Base-by-base conservation (phyloP, 2,113 vertebrate species). In the Lophotis ruficrista region DNA sequence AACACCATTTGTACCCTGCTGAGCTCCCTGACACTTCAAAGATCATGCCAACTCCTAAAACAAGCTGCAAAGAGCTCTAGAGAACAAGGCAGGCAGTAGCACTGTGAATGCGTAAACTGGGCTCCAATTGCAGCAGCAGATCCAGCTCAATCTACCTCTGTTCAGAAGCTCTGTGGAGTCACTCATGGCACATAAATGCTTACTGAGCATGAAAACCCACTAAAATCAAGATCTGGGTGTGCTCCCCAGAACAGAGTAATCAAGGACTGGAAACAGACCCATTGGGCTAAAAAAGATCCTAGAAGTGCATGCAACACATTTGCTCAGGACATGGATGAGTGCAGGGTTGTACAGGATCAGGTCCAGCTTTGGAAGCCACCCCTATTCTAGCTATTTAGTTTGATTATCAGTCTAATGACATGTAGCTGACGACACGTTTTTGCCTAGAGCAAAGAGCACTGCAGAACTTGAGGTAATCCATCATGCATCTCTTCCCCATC, bases 401-500 rank as follows among this genome's bases (percentile, higher is more conserved):
- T 51, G 33, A 31, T 7, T 64, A 21, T 24, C 27, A 65, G 16
- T 43, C 43, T 50, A 79, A 12, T 1, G 4, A 30, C 31, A 41
- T 6, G 8, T 12, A 73, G 38, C 12, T 53, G 47, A 57, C 56
- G 54, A 81, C 17, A 47, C 1, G 0, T 12, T 75, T 85, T 62
- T 50, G 38, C 12, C 50, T 75, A 22, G 15, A 68, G 31, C n/a
- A 71, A 51, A 82, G 33, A 75, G 21, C 27, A 15, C 41, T 48
- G 60, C 50, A 89, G 60, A 78, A 66, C 1, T 1, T 66, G 56
- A 75, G 19, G 62, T 19, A 69, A 70, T 37, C 25, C 33, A 78
- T 24, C 33, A 21, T 0, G 0, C 13, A n/a, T 11, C 33, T 80
- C 69, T 33, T 58, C 53, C 28, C 23, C 48, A 65, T 45, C 47